Conservation (phyloP, 2,797 vertebrate species). For the Phoxinus dragarum region DNA sequence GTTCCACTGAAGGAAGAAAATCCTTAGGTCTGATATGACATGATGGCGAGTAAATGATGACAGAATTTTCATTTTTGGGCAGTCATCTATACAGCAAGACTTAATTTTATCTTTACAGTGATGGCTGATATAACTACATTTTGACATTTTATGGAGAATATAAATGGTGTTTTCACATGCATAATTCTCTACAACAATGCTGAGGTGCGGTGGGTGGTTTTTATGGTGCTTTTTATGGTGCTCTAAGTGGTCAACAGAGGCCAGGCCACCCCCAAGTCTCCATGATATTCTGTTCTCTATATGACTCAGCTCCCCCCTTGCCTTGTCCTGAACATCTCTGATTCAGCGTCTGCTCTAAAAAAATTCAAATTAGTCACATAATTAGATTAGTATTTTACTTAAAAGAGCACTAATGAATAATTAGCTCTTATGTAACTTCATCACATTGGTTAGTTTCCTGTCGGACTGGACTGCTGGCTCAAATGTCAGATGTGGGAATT, state of each 20-base stretch:
- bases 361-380: conserved; percentile 30
- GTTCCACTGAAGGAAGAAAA: neutral
- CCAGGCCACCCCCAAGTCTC: neutral
- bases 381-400: conserved; percentile 21
- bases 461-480: neutral
- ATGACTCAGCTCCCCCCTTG: neutral
- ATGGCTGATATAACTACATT: neutral
- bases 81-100: neutral
- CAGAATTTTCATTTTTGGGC: neutral
- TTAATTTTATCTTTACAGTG: neutral
- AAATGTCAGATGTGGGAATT: neutral
- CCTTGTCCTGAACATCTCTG: neutral
- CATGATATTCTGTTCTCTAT: neutral
- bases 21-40: neutral
- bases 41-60: neutral
- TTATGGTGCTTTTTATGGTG: neutral
- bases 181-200: neutral
- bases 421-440: conserved; percentile 21
- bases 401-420: conserved; percentile 32
- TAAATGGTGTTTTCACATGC: neutral
- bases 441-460: conserved; percentile 6
- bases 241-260: neutral
- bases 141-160: neutral
- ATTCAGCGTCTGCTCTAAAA: neutral
- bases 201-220: neutral